Conservation (phyloP, 2,888 invertebrate species). For the Limenitis camilla region DNA sequence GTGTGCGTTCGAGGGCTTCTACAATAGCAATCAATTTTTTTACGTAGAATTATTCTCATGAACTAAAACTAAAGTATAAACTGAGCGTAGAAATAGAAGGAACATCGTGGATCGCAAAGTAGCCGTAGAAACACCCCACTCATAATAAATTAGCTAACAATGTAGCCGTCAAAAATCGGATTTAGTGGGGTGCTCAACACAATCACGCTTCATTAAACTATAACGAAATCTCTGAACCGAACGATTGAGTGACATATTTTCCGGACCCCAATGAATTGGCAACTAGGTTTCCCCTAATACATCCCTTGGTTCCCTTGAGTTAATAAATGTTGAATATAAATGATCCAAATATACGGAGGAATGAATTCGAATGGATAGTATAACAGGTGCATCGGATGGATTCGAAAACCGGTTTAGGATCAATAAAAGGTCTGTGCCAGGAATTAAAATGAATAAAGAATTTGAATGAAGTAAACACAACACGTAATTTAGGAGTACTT, state of each 20-base stretch:
- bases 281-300: conserved; percentile 33
- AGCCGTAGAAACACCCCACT: conserved; percentile 26
- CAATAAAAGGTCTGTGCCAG: no score
- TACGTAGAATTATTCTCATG: no score
- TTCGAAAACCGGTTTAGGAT: conserved; percentile 35
- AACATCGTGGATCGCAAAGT: no score
- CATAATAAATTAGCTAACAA: conserved; percentile 51
- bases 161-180: conserved; percentile 51
- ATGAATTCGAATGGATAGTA: conserved; percentile 55
- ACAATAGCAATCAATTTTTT: no score
- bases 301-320: conserved; percentile 24
- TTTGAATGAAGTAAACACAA: no score
- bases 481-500: no score
- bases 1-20: no score
- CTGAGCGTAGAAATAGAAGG: no score
- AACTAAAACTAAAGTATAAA: no score
- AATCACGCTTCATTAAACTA: conserved; percentile 67
- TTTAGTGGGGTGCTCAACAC: conserved; percentile 55
- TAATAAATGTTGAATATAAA: conserved; percentile 58
- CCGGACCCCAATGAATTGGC: conserved; percentile 38
- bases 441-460: no score
- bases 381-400: conserved; percentile 57
- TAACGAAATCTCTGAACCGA: conserved; percentile 40
- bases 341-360: conserved; percentile 53
- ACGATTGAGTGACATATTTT: conserved; percentile 46